Evolutionary conservation across 2,888 invertebrate species (phyloP), one percentile per base, ranked within the genome.

Genomic region (Tipula vernalis): DNA sequence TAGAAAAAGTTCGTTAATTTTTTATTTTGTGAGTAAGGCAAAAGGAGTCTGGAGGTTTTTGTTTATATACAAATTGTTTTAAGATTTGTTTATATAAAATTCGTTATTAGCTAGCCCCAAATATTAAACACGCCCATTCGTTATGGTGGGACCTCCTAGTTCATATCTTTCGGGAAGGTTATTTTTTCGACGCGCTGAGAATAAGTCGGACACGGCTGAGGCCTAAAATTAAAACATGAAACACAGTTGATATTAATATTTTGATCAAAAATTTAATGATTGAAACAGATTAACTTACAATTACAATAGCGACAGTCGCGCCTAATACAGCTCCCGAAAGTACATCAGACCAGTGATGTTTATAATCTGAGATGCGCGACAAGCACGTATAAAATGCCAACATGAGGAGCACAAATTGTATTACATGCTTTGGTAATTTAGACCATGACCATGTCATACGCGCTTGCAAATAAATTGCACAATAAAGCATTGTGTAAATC

Each of bases 301-400:
- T 93, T 88, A 96, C 90, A 86, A 95, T 89, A 87, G 97, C 96
- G 86, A 93, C 93, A 36, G 94, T 89, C n/a, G 93, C 90, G 10
- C 97, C 97, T 88, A 96, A 93, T 44, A 92, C 89, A 88, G 95
- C 93, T 0, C 99, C 99, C 86, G 95, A 95, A 42, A 99, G 92
- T 2, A 99, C 99, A 92, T 99, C 99, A 89, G 97, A 98, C 97
- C 98, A 98, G 90, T 99, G 99, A 91, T 99, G 99, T 91, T 99
- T 99, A 93, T 99, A 98, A 92, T 99, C 97, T 0, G 97, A 97
- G 51, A 99, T 95, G 47, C 99, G 94, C 86, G 97, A 96, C 92
- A 98, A 93, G n/a, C 96, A 95, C 10, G 97, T 97, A 91, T 95
- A 96, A 94, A 96, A 95, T 42, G 98, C 96, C 91, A 96, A 92